These are phyloP conservation scores for Nephotettix cincticeps DNA, from an alignment of 1,140 invertebrate genomes.

Conservation along the genomic window DNA sequence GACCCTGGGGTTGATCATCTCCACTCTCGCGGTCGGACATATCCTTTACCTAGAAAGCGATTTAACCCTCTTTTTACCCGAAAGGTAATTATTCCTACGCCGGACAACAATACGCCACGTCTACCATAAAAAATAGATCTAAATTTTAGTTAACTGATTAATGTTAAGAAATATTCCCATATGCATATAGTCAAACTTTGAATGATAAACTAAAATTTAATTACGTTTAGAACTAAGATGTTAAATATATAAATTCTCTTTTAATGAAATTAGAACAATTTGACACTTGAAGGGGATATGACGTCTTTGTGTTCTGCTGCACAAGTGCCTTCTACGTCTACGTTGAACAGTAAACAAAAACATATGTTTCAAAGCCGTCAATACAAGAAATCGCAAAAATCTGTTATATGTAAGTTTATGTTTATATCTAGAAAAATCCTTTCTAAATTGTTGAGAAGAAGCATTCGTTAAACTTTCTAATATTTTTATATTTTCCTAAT, in stretches of 20 bases:
- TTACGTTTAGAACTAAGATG: neutral
- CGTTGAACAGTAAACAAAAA: slow-evolving; percentile 3
- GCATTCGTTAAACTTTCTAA: too few relatives aligned
- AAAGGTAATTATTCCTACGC: slow-evolving; percentile 40
- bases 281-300: slow-evolving; percentile 20
- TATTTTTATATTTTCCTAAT: too few relatives aligned
- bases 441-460: too few relatives aligned
- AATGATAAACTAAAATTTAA: neutral
- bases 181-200: neutral
- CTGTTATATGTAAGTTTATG: too few relatives aligned
- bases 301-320: slow-evolving; percentile 21
- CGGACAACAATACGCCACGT: slow-evolving; percentile 21
- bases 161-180: neutral
- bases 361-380: slow-evolving; percentile 12
- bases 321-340: neutral
- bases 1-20: slow-evolving; percentile 51
- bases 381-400: too few relatives aligned
- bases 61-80: slow-evolving; percentile 40
- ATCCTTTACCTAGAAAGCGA: slow-evolving; percentile 44
- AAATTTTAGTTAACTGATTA: neutral
- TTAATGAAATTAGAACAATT: neutral
- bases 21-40: slow-evolving; percentile 54
- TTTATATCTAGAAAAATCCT: too few relatives aligned
- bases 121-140: slow-evolving; percentile 23
- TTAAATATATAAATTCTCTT: neutral